Conservation (phyloP, 2,888 invertebrate genomes). For the Ornithoptera alexandrae region DNA sequence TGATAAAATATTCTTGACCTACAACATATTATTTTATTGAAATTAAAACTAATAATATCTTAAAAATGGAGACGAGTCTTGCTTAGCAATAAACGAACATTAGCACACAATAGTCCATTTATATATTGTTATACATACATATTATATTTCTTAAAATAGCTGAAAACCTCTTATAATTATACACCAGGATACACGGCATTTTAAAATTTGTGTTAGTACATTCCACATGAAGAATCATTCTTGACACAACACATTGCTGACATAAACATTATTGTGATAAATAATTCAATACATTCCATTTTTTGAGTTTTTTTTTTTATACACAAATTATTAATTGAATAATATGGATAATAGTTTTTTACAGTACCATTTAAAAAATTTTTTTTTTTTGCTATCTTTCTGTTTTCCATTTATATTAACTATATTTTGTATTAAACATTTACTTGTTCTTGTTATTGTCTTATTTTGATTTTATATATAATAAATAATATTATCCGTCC, state of each 20-base stretch:
- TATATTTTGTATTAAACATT: neutral
- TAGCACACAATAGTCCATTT: neutral
- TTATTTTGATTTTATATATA: neutral
- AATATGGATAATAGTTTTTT: no score
- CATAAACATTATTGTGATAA: conserved; percentile 20
- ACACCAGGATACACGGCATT: neutral
- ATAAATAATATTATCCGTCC: conserved; percentile 18
- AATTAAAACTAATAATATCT: neutral
- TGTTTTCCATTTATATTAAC: neutral
- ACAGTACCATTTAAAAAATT: neutral
- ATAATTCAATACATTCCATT: conserved; percentile 51
- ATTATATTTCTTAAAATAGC: neutral
- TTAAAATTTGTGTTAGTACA: neutral
- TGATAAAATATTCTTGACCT: neutral
- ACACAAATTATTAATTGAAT: neutral
- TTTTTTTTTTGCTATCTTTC: neutral
- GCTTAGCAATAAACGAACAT: neutral
- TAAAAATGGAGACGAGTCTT: neutral
- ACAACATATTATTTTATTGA: neutral
- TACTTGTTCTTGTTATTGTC: neutral
- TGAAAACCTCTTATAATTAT: neutral
- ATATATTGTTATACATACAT: neutral
- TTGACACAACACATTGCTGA: neutral
- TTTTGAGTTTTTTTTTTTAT: conserved; percentile 40
- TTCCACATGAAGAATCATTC: conserved; percentile 9